Conservation (phyloP, 2,888 invertebrate genomes). For the Aromia moschata region DNA sequence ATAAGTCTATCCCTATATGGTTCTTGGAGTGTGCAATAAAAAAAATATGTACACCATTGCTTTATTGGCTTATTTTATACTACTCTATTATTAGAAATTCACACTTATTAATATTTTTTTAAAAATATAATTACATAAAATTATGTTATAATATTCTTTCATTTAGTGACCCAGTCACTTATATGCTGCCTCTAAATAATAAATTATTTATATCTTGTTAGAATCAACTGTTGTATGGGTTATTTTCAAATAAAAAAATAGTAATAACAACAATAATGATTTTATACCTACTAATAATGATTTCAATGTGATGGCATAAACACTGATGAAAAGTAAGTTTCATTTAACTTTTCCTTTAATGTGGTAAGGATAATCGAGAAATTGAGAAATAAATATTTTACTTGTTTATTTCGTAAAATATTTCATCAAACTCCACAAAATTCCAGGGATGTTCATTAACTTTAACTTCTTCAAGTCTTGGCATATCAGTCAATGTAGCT, state of each 20-base stretch:
- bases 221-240: constrained; percentile 62
- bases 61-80: constrained; percentile 47
- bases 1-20: constrained; percentile 52
- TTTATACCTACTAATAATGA: too few relatives aligned
- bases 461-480: constrained; percentile 67
- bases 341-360: too few relatives aligned
- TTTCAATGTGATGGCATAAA: too few relatives aligned
- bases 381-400: constrained; percentile 13
- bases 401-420: constrained; percentile 42
- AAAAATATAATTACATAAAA: constrained; percentile 28
- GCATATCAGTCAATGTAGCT: constrained; percentile 72
- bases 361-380: too few relatives aligned
- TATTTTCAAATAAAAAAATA: constrained; percentile 62
- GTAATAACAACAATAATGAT: too few relatives aligned
- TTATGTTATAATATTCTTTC: constrained; percentile 37
- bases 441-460: constrained; percentile 40
- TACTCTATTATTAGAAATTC: too few relatives aligned
- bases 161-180: constrained; percentile 25
- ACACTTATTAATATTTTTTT: constrained; percentile 21
- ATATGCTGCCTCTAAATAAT: constrained; percentile 53
- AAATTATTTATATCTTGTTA: constrained; percentile 62
- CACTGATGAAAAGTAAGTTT: too few relatives aligned
- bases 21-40: constrained; percentile 53
- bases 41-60: constrained; percentile 45
- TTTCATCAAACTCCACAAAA: constrained; percentile 52